Percentiles rank a stretch among this genome's conserved stretches.
Evolutionary conservation across 2,113 vertebrate genomes (phyloP).

Genomic region (Oenanthe melanoleuca): DNA sequence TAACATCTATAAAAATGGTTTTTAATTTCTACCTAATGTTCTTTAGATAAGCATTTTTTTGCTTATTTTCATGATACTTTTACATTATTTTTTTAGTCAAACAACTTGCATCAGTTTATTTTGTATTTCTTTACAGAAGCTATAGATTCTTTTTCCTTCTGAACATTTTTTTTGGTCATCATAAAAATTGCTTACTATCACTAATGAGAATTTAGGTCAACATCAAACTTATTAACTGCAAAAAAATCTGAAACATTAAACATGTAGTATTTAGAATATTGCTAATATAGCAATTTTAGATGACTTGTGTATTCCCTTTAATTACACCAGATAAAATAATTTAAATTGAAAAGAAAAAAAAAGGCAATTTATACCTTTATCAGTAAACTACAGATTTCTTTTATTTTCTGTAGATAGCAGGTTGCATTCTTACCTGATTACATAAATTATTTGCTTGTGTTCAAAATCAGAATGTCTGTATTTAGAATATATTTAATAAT

Average conservation of each 20-base stretch:
- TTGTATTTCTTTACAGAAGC: background rate
- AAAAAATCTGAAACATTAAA: background rate
- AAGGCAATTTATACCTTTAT: background rate
- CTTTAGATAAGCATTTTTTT: background rate
- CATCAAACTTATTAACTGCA: background rate
- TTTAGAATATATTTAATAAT: background rate
- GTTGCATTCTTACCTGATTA: background rate
- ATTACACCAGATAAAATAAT: background rate
- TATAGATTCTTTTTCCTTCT: background rate
- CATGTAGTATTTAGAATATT: background rate
- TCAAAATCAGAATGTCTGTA: background rate
- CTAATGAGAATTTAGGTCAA: background rate
- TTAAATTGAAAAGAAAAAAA: fast-evolving
- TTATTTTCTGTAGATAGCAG: background rate
- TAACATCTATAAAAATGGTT: fast-evolving
- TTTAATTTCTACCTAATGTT: background rate
- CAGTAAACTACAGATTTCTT: background rate
- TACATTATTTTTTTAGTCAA: background rate
- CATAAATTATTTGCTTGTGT: background rate
- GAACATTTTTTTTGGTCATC: background rate
- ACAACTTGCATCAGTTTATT: background rate
- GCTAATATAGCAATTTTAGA: background rate
- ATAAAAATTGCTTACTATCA: background rate
- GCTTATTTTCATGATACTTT: background rate
- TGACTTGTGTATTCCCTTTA: background rate